Evolutionary conservation across 2,113 vertebrate species (phyloP), one percentile per base, ranked within the genome.

Genomic region (Ctenodactylus gundi): DNA sequence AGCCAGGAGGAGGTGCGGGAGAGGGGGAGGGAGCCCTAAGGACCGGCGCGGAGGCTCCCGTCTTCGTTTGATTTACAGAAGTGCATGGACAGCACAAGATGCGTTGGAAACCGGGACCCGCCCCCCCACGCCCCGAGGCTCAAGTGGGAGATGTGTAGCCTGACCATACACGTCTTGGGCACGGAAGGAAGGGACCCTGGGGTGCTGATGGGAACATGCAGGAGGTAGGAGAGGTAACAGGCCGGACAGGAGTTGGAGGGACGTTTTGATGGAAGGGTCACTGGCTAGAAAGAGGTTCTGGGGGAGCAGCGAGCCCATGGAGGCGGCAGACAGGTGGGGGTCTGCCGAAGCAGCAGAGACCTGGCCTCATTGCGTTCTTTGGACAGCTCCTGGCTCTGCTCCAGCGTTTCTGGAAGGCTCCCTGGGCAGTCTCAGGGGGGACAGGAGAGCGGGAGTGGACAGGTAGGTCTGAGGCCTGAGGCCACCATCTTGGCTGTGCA

Each of bases 21-120:
- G n/a, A n/a, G n/a, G 81, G 80, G 68, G 82, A 34, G 80, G 55
- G 70, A 29, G 53, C 58, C 80, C 72, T 34, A 27, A 91, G 57
- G n/a, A 65, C 31, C 39, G 9, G 7, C 0, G 0, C 75, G 93
- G 68, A 85, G 68, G 76, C 86, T 68, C 13, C 1, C 9, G 91
- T 72, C 93, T 89, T 94, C 57, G 6, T 90, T n/a, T 90, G 84
- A 85, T 92, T 85, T 82, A 49, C 21, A 76, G 44, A 95, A 84
- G 31, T 53, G 44, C 65, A 58, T 44, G 80, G 75, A 76, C 77
- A 85, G 67, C 75, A 41, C 64, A 91, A 92, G 44, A 81, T 44
- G 77, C 55, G 67, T 70, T 29, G 23, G 88, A 92, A 73, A 49
- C 70, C 67, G 65, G 76, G 83, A 87, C 51, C 86, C n/a, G 23